phyloP scores from a whole-genome alignment of 2,888 invertebrate species.

The Parapristionchus giblindavisi region DNA sequence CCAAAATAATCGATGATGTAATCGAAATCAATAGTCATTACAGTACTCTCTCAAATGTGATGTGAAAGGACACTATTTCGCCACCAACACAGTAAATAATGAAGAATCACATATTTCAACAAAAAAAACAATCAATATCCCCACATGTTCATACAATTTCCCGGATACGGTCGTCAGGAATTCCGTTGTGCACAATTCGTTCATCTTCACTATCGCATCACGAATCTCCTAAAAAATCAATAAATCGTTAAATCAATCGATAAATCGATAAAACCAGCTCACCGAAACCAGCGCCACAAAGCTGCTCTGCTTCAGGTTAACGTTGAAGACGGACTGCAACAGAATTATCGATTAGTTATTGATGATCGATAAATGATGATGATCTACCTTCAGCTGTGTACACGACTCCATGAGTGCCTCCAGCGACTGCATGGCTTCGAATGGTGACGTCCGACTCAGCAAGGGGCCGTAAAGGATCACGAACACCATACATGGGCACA shows the following conservation, averaged over 20 bases:
- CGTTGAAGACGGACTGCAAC: slow-evolving; percentile 24
- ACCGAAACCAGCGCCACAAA: slow-evolving; percentile 35
- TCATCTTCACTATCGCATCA: slow-evolving; percentile 28
- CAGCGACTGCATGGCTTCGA: slow-evolving; percentile 21
- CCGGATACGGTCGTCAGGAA: slow-evolving; percentile 29
- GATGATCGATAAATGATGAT: too few relatives aligned
- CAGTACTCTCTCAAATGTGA: background rate
- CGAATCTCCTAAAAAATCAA: slow-evolving; percentile 34
- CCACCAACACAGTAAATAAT: too few relatives aligned
- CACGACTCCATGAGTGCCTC: slow-evolving; percentile 29
- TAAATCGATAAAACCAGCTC: too few relatives aligned
- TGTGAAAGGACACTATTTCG: background rate
- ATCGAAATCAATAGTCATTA: background rate
- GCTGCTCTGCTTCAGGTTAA: slow-evolving; percentile 17
- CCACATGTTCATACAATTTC: slow-evolving; percentile 16
- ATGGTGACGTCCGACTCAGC: background rate
- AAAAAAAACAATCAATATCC: too few relatives aligned
- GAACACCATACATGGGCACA: too few relatives aligned
- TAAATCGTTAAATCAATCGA: too few relatives aligned
- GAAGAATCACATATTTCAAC: too few relatives aligned
- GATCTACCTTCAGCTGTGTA: slow-evolving; percentile 27
- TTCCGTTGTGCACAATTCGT: slow-evolving; percentile 29
- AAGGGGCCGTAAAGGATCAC: too few relatives aligned
- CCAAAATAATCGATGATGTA: background rate
- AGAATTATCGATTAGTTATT: too few relatives aligned